Percentiles rank a stretch among this genome's conserved stretches.
Conservation (phyloP, 2,888 invertebrate genomes). For the Tryphoninae sp. region DNA sequence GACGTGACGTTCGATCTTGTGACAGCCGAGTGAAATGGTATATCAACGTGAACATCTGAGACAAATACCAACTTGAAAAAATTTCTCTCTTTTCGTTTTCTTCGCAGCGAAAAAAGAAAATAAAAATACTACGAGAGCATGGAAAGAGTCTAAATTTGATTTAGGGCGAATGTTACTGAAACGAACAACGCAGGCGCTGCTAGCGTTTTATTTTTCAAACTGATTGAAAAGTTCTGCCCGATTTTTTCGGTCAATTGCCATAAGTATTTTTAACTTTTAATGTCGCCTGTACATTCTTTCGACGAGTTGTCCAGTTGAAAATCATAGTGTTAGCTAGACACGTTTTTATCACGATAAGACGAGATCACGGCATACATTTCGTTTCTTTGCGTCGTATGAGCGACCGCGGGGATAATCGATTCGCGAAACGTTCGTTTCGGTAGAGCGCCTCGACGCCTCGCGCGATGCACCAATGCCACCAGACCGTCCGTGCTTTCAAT, state of each 20-base stretch:
- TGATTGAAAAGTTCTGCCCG: neutral
- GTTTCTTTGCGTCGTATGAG: conserved; percentile 19
- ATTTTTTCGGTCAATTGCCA: neutral
- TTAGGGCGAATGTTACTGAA: neutral
- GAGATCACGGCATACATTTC: neutral
- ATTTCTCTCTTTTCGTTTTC: neutral
- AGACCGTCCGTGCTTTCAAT: conserved; percentile 70
- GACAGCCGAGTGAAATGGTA: conserved; percentile 44
- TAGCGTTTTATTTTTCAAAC: neutral
- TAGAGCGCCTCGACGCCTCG: conserved; percentile 63
- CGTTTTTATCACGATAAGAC: no score
- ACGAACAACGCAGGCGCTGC: neutral
- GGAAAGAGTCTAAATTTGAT: conserved; percentile 19
- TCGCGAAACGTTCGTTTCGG: conserved; percentile 65
- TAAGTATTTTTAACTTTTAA: neutral
- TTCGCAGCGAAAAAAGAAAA: neutral
- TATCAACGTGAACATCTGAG: conserved; percentile 40
- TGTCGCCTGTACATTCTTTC: neutral
- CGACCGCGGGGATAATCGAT: conserved; percentile 65
- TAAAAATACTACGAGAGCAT: neutral
- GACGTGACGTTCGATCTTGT: conserved; percentile 50
- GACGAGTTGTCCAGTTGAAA: neutral
- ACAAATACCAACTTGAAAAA: conserved; percentile 21
- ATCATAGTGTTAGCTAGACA: neutral
- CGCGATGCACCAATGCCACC: conserved; percentile 67